Percentiles rank a stretch among this genome's conserved stretches.
Evolutionary conservation across 2,113 vertebrate genomes (phyloP).

Genomic region (Neotoma lepida): DNA sequence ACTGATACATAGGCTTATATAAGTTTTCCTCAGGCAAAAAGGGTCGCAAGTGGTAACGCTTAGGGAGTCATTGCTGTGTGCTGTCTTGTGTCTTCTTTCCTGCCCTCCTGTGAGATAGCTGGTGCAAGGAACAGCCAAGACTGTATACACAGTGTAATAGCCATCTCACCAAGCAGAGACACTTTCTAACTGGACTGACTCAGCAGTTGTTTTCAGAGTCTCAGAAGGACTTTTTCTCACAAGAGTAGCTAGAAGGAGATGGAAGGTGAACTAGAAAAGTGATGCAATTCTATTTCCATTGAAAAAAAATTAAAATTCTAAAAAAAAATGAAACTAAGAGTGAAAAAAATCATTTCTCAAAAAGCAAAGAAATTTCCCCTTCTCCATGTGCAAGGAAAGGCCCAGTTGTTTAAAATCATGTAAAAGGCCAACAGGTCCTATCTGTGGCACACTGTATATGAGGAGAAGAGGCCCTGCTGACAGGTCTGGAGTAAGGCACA

Average conservation of each 20-base stretch:
- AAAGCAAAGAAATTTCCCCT: background rate
- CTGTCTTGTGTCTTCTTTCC: background rate
- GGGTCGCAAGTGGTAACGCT: background rate
- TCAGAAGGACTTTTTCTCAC: background rate
- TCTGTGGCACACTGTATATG: too few species aligned
- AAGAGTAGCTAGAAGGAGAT: background rate
- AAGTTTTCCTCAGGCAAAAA: background rate
- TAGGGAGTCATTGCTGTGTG: background rate
- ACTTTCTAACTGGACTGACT: background rate
- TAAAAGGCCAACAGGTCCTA: background rate
- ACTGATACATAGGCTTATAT: background rate
- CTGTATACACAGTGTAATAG: background rate
- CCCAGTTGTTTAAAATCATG: conserved; percentile 30
- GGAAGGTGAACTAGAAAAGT: background rate
- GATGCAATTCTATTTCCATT: background rate
- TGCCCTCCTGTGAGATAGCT: background rate
- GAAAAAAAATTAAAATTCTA: background rate
- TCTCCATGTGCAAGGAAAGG: background rate
- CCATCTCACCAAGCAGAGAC: background rate
- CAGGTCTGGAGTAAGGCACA: too few species aligned
- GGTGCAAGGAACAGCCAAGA: background rate
- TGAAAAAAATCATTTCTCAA: background rate
- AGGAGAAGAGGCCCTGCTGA: too few species aligned
- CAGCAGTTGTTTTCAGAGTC: background rate
- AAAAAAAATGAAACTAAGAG: background rate